A percentile compares a stretch with the other conserved stretches of the same genome.
Conservation (phyloP, 2,113 vertebrate species). For the Chunga burmeisteri region DNA sequence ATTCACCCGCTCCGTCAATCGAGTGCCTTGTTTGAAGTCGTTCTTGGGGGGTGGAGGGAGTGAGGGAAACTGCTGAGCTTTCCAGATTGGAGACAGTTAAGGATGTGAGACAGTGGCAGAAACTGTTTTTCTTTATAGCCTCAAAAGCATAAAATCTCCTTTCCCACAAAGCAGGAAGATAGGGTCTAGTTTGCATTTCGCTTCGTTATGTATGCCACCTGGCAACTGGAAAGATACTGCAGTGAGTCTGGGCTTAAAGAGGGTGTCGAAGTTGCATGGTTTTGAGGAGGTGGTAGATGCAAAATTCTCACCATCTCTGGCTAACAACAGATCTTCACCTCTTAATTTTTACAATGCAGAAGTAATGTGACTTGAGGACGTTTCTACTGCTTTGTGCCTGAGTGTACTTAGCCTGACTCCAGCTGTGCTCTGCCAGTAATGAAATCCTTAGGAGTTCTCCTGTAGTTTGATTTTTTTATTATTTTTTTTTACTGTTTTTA, state of each 20-base stretch:
- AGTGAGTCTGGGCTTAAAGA: background rate
- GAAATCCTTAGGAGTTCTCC: background rate
- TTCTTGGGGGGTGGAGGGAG: background rate
- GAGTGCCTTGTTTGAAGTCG: background rate
- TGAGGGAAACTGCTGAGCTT: background rate
- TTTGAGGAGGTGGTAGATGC: background rate
- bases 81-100: background rate
- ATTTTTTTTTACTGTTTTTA: background rate
- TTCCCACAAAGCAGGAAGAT: background rate
- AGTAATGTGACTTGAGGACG: accelerated
- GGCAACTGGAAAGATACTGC: background rate
- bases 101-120: background rate
- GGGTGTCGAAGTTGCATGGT: background rate
- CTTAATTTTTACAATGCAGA: background rate
- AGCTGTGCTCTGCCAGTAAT: background rate
- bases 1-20: background rate
- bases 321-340: background rate
- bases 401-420: background rate
- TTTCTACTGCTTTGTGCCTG: background rate
- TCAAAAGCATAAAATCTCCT: background rate
- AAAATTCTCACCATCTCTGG: accelerated
- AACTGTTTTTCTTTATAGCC: background rate
- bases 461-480: background rate
- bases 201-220: background rate
- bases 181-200: background rate